A percentile compares a stretch with the other conserved stretches of the same genome.
Conservation (phyloP, 2,888 invertebrate species). For the Priocnemis perturbator region DNA sequence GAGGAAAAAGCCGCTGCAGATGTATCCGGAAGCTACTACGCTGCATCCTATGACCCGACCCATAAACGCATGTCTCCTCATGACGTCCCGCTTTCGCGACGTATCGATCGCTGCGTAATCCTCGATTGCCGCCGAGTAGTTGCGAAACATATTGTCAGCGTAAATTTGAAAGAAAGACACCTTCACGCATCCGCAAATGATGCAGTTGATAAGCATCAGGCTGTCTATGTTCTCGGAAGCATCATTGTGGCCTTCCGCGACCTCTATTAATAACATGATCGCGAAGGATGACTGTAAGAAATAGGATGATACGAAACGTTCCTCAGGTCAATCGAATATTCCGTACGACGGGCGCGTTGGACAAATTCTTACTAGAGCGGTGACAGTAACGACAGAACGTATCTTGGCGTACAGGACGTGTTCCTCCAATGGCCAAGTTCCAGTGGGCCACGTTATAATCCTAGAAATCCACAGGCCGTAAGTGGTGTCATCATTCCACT, state of each 20-base stretch:
- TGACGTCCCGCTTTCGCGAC: conserved; percentile 7
- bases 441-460: conserved; percentile 22
- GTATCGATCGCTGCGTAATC: conserved; percentile 21
- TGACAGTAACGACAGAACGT: conserved; percentile 7
- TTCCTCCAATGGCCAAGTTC: conserved; percentile 25
- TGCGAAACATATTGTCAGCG: conserved; percentile 10
- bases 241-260: neutral
- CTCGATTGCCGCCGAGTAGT: conserved; percentile 21
- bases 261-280: neutral
- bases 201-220: neutral
- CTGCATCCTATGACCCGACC: conserved; percentile 20
- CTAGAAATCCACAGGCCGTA: conserved; percentile 24
- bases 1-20: neutral
- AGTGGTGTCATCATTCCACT: conserved; percentile 20
- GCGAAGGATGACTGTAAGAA: neutral
- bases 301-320: too few relatives aligned
- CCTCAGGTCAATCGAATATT: too few relatives aligned
- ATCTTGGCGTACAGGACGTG: conserved; percentile 13
- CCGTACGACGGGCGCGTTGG: too few relatives aligned
- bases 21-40: conserved; percentile 15
- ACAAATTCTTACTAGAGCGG: too few relatives aligned
- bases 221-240: neutral
- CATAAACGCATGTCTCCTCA: conserved; percentile 21
- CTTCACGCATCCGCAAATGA: neutral
- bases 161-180: neutral